Conservation (phyloP, 2,113 vertebrate genomes). For the Sorex araneus region DNA sequence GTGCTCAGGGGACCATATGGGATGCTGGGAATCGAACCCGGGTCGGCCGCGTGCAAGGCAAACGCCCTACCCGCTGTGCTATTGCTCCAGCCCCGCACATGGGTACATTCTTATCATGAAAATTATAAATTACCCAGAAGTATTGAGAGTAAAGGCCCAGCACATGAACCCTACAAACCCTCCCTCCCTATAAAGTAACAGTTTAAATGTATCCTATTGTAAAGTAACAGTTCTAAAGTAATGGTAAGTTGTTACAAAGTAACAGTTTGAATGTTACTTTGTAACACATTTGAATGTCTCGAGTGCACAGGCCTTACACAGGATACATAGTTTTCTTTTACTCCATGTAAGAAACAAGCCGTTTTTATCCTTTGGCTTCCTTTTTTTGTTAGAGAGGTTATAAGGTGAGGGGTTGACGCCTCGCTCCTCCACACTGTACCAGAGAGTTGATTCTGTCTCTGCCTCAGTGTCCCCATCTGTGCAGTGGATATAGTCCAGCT, state of each 20-base stretch:
- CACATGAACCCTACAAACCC: background rate
- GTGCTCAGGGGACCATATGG: too few relatives aligned
- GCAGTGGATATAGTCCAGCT: background rate
- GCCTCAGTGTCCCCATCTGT: slow-evolving; percentile 41
- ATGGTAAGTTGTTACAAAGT: too few relatives aligned
- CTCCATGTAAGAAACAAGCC: background rate
- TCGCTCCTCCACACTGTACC: background rate
- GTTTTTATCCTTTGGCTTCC: background rate
- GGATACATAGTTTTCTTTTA: background rate
- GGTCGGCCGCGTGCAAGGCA: too few relatives aligned
- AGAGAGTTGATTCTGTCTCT: too few relatives aligned
- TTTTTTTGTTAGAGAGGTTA: background rate
- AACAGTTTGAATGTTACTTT: too few relatives aligned
- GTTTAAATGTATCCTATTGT: background rate
- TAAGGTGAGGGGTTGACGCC: background rate
- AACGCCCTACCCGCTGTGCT: too few relatives aligned
- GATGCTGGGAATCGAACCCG: too few relatives aligned
- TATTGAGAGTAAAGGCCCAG: background rate
- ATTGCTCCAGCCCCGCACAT: too few relatives aligned
- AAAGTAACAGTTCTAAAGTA: background rate
- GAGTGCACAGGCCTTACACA: too few relatives aligned
- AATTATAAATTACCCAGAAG: slow-evolving; percentile 47
- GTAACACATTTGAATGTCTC: too few relatives aligned
- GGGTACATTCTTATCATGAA: slow-evolving; percentile 13
- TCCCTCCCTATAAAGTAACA: background rate